A percentile compares a stretch with the other conserved stretches of the same genome.
Conservation (phyloP, 2,888 invertebrate species). For the Nymphalis polychloros region DNA sequence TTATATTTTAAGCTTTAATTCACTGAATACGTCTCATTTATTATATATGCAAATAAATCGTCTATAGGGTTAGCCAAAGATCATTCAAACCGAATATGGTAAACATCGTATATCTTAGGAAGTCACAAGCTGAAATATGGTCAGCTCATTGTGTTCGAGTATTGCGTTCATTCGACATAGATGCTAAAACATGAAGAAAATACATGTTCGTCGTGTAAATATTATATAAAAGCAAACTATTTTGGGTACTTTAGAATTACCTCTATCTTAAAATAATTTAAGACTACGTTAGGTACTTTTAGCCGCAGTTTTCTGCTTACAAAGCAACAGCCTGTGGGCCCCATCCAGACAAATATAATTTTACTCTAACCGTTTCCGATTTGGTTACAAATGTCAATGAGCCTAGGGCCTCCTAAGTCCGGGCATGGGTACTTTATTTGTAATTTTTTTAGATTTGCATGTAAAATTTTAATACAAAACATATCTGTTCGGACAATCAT, state of each 20-base stretch:
- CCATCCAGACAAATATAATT: too few species aligned
- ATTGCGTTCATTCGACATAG: constrained; percentile 43
- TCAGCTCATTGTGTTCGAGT: constrained; percentile 42
- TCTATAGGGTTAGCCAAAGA: constrained; percentile 37
- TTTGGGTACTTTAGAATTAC: too few species aligned
- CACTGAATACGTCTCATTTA: constrained; percentile 4
- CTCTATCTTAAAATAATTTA: too few species aligned
- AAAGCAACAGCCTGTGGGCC: too few species aligned
- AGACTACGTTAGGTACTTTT: too few species aligned
- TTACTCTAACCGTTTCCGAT: too few species aligned
- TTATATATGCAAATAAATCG: constrained; percentile 35
- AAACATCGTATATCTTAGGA: constrained; percentile 44
- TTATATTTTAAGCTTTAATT: not conserved
- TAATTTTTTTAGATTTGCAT: too few species aligned
- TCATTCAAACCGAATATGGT: constrained; percentile 44
- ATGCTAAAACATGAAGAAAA: constrained; percentile 34
- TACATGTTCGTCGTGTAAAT: not conserved
- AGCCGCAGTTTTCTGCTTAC: too few species aligned
- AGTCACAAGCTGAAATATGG: constrained; percentile 48
- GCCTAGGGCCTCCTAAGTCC: too few species aligned
- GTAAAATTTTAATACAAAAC: not conserved
- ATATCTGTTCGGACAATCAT: constrained; percentile 35
- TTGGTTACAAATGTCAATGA: too few species aligned
- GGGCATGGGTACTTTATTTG: too few species aligned
- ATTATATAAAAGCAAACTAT: too few species aligned